phyloP scores from a whole-genome alignment of 2,797 vertebrate species.

The Apogon talboti region DNA sequence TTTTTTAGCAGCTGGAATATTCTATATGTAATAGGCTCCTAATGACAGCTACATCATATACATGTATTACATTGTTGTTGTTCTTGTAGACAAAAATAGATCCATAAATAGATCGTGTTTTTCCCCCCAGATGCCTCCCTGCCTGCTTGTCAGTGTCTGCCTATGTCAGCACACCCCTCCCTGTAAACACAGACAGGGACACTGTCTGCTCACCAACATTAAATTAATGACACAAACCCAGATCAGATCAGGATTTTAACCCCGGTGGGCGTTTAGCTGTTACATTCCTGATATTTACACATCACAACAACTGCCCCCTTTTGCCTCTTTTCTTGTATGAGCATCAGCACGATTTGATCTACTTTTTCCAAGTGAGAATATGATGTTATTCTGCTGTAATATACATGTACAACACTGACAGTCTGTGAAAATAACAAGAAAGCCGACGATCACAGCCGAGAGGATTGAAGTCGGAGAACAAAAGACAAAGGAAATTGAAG shows the following conservation, averaged over 20 bases:
- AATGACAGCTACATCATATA: neutral
- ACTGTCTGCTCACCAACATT: neutral
- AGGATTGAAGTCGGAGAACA: conserved; percentile 29
- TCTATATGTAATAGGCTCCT: too few relatives aligned
- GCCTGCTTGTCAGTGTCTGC: neutral
- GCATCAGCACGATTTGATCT: too few relatives aligned
- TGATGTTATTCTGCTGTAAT: neutral
- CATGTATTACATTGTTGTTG: neutral
- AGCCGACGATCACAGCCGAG: too few relatives aligned
- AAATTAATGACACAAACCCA: neutral
- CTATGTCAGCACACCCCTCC: conserved; percentile 23
- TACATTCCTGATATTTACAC: neutral
- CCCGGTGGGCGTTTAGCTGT: neutral
- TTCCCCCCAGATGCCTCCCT: conserved; percentile 9
- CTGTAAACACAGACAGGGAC: conserved; percentile 12
- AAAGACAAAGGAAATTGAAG: conserved; percentile 8
- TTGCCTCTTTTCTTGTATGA: neutral
- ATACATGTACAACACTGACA: neutral
- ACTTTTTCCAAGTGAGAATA: neutral
- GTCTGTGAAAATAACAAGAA: neutral
- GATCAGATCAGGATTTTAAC: neutral
- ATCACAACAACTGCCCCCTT: conserved; percentile 3
- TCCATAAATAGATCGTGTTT: conserved; percentile 28
- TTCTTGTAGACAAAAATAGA: conserved; percentile 12
- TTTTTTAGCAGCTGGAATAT: too few relatives aligned